Evolutionary conservation across 2,113 vertebrate genomes (phyloP).

Genomic region (Cochlearius cochlearius): DNA sequence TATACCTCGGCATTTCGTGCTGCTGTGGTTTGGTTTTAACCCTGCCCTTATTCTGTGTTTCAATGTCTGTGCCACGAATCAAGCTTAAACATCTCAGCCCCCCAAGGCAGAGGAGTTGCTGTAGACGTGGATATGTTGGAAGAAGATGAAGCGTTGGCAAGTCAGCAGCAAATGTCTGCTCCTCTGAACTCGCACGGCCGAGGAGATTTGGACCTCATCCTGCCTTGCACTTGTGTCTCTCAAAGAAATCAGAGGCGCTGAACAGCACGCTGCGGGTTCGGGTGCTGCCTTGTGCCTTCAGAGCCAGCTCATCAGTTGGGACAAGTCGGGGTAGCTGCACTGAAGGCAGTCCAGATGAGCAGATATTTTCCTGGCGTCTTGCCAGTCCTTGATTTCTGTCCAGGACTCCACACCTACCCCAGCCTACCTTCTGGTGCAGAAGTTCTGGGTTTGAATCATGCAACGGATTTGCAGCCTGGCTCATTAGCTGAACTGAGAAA

Average conservation of each 20-base stretch:
- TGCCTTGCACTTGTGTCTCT: not conserved
- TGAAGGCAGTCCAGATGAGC: constrained; percentile 16
- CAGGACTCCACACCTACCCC: constrained; percentile 44
- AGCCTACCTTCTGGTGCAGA: not conserved
- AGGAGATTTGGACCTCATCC: not conserved
- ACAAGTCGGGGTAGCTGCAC: not conserved
- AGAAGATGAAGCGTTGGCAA: not conserved
- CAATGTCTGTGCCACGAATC: accelerated
- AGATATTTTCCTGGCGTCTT: constrained; percentile 13
- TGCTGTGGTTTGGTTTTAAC: not conserved
- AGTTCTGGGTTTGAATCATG: constrained; percentile 10
- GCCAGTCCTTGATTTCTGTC: constrained; percentile 37
- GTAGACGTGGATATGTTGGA: not conserved
- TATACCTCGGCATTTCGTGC: accelerated
- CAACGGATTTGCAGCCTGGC: not conserved
- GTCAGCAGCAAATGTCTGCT: not conserved
- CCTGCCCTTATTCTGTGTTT: not conserved
- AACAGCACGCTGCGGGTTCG: not conserved
- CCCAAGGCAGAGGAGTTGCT: not conserved
- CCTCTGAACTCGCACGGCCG: not conserved
- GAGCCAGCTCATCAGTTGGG: not conserved
- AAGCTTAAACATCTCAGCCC: not conserved
- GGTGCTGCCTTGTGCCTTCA: not conserved
- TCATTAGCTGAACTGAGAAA: constrained; percentile 5
- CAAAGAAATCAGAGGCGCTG: not conserved